These are phyloP conservation scores for Dendrolimus pini DNA, from an alignment of 2,888 invertebrate genomes.

Conservation along the genomic window DNA sequence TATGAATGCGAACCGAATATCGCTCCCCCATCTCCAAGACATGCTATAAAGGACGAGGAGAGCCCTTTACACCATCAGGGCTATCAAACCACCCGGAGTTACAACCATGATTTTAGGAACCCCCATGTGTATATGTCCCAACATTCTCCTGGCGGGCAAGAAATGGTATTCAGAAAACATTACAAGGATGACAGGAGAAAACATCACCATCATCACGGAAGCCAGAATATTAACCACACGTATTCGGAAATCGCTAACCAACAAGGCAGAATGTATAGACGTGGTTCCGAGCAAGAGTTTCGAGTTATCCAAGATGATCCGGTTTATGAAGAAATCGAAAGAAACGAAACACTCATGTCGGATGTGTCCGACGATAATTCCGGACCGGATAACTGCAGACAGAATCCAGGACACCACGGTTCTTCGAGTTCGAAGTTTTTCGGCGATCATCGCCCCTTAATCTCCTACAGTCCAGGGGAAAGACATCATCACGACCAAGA, in stretches of 20 bases:
- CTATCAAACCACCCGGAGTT: constrained; percentile 63
- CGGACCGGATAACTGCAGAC: constrained; percentile 80
- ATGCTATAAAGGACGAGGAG: constrained; percentile 61
- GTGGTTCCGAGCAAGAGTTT: constrained; percentile 75
- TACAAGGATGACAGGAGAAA: constrained; percentile 64
- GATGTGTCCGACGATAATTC: constrained; percentile 86
- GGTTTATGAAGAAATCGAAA: constrained; percentile 88
- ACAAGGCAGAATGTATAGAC: constrained; percentile 65
- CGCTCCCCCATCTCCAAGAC: constrained; percentile 65
- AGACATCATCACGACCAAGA: constrained; percentile 69
- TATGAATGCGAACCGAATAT: constrained; percentile 69
- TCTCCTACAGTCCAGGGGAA: constrained; percentile 85
- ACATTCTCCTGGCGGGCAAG: constrained; percentile 64
- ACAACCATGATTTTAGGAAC: constrained; percentile 67
- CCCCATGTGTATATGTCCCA: constrained; percentile 70
- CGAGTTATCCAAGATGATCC: constrained; percentile 83
- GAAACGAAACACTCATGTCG: constrained; percentile 83
- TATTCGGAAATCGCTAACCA: constrained; percentile 83
- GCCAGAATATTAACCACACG: constrained; percentile 81
- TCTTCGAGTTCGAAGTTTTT: constrained; percentile 82
- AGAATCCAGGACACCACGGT: constrained; percentile 77
- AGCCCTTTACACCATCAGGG: constrained; percentile 63
- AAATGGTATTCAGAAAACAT: constrained; percentile 66
- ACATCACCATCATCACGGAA: constrained; percentile 74
- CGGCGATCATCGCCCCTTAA: constrained; percentile 88